A percentile compares a stretch with the other conserved stretches of the same genome.
These are phyloP conservation scores for Amphimedon queenslandica DNA, from an alignment of 37 sponge, comb jelly and placozoan species.

Conservation along the genomic window DNA sequence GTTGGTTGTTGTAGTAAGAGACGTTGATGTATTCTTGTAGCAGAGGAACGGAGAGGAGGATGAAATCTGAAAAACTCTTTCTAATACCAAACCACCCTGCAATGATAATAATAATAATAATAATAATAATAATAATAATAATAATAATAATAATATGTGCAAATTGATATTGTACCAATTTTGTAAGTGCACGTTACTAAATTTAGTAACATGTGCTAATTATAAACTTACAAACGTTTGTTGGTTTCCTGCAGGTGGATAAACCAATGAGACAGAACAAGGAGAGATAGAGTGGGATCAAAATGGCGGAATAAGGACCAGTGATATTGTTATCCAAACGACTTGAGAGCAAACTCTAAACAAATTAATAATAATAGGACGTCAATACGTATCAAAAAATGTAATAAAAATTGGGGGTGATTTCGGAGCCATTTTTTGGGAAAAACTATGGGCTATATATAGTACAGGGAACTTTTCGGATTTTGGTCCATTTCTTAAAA, in stretches of 20 bases:
- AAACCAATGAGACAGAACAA: conserved; percentile 40
- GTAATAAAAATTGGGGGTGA: too few species aligned
- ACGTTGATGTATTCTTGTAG: conserved; percentile 67
- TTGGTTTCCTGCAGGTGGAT: conserved; percentile 38
- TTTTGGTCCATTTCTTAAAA: too few species aligned
- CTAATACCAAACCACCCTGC: conserved; percentile 71
- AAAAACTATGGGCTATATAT: too few species aligned
- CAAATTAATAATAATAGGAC: neutral
- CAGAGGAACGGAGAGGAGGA: conserved; percentile 39
- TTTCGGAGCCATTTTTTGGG: too few species aligned
- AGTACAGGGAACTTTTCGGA: too few species aligned
- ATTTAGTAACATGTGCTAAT: neutral
- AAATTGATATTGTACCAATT: neutral
- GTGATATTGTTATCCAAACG: conserved; percentile 41
- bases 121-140: neutral
- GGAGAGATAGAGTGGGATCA: conserved; percentile 66
- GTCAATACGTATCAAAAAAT: too few species aligned
- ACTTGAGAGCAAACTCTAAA: conserved; percentile 46
- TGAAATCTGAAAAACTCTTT: conserved; percentile 38
- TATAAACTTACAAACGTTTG: conserved; percentile 48
- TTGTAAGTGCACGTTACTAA: too few species aligned
- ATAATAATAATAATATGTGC: too few species aligned
- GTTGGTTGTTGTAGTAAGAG: conserved; percentile 12
- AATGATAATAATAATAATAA: neutral
- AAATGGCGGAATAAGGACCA: conserved; percentile 47